Conservation (phyloP, 2,888 invertebrate genomes). For the Miltochrista miniata region DNA sequence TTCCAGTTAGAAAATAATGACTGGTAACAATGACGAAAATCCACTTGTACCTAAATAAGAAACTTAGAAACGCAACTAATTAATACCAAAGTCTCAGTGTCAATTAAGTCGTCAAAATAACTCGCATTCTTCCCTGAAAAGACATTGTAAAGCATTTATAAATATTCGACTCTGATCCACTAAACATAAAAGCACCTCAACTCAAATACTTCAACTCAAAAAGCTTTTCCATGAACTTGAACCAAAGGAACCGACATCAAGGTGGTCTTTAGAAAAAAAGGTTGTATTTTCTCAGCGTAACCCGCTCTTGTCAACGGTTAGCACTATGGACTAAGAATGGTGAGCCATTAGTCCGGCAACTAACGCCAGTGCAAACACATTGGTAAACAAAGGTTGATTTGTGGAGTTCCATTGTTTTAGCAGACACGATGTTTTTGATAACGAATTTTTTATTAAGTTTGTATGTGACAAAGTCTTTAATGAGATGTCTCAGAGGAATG, state of each 20-base stretch:
- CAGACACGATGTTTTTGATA: constrained; percentile 1
- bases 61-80: background rate
- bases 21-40: no score
- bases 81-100: constrained; percentile 5
- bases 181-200: constrained; percentile 20
- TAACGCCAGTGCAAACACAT: constrained; percentile 67
- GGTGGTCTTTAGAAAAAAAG: constrained; percentile 40
- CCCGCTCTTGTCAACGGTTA: constrained; percentile 31
- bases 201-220: constrained; percentile 22
- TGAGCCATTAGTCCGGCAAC: constrained; percentile 58
- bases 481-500: no score
- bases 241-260: constrained; percentile 26
- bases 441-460: no score
- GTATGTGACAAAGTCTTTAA: no score
- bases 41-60: no score
- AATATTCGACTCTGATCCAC: constrained; percentile 9
- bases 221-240: constrained; percentile 21
- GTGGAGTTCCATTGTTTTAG: constrained; percentile 11
- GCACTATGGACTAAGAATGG: constrained; percentile 30
- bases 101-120: constrained; percentile 16
- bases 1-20: no score
- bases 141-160: constrained; percentile 8
- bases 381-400: constrained; percentile 46
- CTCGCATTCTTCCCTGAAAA: constrained; percentile 9
- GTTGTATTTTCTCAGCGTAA: constrained; percentile 33